Base-by-base conservation (phyloP, 1,140 invertebrate genomes). In the Lordiphosa mommai region DNA sequence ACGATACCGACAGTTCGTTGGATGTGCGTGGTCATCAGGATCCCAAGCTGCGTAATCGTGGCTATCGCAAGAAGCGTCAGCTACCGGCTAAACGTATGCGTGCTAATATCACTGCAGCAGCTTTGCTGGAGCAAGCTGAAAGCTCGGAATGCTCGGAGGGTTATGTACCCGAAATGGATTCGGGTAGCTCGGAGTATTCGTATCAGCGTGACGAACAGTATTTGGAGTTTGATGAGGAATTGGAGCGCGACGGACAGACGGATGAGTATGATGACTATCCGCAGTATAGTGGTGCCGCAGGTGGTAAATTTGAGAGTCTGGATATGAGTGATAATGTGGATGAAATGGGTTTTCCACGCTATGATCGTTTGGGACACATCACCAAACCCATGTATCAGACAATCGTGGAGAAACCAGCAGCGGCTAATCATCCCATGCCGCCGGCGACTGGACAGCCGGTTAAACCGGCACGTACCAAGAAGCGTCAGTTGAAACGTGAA, bases 1-100 rank as follows among this genome's bases (percentile, higher is more conserved):
- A 93, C 61, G 92, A 93, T 52, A 93, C 93, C 1, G 92, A 93
- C 57, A 93, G 93, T 70, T 93, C 92, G 3, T 86, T 93, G 41
- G 93, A 93, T 89, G 91, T 90, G 56, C 90, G 59, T 48, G 91
- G 90, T 67, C 7, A 23, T 29, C 91, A 90, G 88, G 92, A 91
- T 90, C 91, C 89, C 12, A 91, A 91, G 14, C 89, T 91, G 49
- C 89, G 90, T 61, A 93, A 90, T 77, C 90, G 91, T 27, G 92
- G 92, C 5, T 93, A 92, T 73, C 89, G 93, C 60, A 90, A 92
- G 34, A 92, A 92, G 59, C 91, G 92, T 30, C 92, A 92, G 74
- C 84, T 92, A 12, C 76, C 88, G 0, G 89, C 90, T 13, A 91
- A 92, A 52, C 89, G 91, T 14, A 91, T 90, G 74, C 91, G 90